These are phyloP conservation scores for Diadegma fenestrale DNA, from an alignment of 2,888 invertebrate species.

Conservation along the genomic window DNA sequence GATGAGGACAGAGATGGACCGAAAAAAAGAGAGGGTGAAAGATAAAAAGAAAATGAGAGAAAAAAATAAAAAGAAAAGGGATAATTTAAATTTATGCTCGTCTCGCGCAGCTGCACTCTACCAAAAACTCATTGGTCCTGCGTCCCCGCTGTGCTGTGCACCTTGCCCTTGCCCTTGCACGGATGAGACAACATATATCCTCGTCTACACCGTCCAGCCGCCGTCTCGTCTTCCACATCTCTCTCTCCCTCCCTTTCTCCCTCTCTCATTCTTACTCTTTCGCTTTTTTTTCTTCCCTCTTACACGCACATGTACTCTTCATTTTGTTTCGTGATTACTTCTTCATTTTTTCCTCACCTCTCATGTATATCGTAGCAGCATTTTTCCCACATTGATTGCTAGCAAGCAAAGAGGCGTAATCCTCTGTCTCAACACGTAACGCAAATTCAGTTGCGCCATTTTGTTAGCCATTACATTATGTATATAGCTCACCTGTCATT, in stretches of 20 bases:
- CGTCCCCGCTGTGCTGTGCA: constrained; percentile 33
- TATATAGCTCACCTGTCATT: constrained; percentile 23
- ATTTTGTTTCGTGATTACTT: constrained; percentile 48
- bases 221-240: constrained; percentile 27
- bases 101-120: constrained; percentile 72
- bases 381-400: neutral
- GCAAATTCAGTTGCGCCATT: constrained; percentile 21
- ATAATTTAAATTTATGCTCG: constrained; percentile 68
- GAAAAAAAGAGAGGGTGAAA: constrained; percentile 38
- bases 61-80: constrained; percentile 62
- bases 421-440: constrained; percentile 1
- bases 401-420: constrained; percentile 16
- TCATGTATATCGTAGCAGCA: neutral
- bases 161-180: constrained; percentile 65
- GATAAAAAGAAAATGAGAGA: constrained; percentile 33
- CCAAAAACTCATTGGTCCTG: constrained; percentile 75
- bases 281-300: neutral
- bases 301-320: constrained; percentile 4
- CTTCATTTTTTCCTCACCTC: constrained; percentile 31
- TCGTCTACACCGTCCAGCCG: constrained; percentile 28
- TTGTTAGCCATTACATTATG: neutral
- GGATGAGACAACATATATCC: constrained; percentile 54
- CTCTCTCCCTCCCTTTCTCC: constrained; percentile 22
- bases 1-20: constrained; percentile 40
- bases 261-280: constrained; percentile 4